phyloP scores from a whole-genome alignment of 2,888 invertebrate genomes.

The Diplolepis rosae region DNA sequence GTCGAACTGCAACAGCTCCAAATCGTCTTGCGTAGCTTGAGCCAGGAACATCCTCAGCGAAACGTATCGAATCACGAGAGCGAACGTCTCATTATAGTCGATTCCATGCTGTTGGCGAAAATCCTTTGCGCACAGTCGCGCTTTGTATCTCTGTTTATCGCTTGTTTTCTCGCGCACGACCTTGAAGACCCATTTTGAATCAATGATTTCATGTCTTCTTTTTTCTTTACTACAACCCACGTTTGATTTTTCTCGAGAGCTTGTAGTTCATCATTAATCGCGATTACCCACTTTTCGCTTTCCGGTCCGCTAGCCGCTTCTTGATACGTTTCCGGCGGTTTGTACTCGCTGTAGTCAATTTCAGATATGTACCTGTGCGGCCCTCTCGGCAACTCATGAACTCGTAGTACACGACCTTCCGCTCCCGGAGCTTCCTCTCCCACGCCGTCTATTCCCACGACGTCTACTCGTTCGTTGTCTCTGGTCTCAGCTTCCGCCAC shows the following conservation, averaged over 20 bases:
- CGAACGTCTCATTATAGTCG: constrained; percentile 36
- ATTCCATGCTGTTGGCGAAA: constrained; percentile 30
- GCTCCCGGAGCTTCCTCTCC: too few relatives aligned
- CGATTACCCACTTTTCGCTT: constrained; percentile 2
- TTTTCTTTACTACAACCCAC: constrained; percentile 29
- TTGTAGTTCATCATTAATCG: constrained; percentile 36
- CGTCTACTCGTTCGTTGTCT: too few relatives aligned
- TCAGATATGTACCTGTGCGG: constrained; percentile 33
- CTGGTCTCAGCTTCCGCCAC: too few relatives aligned
- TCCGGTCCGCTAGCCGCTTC: constrained; percentile 34
- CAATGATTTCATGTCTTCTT: too few relatives aligned
- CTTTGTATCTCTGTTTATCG: constrained; percentile 32
- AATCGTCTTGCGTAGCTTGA: constrained; percentile 13
- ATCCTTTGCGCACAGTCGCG: constrained; percentile 35
- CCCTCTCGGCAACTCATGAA: too few relatives aligned
- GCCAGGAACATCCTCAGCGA: constrained; percentile 34
- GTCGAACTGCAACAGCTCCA: constrained; percentile 34
- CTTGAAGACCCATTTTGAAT: too few relatives aligned
- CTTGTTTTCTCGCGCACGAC: too few relatives aligned
- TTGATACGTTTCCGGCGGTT: constrained; percentile 18
- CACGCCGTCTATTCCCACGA: too few relatives aligned
- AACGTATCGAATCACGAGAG: constrained; percentile 34
- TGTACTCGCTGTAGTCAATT: constrained; percentile 16
- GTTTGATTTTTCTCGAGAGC: constrained; percentile 33
- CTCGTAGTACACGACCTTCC: too few relatives aligned